Percentiles rank a stretch among this genome's conserved stretches.
These are phyloP conservation scores for Anguilla pacifica DNA, from an alignment of 2,797 vertebrate genomes.

Conservation along the genomic window DNA sequence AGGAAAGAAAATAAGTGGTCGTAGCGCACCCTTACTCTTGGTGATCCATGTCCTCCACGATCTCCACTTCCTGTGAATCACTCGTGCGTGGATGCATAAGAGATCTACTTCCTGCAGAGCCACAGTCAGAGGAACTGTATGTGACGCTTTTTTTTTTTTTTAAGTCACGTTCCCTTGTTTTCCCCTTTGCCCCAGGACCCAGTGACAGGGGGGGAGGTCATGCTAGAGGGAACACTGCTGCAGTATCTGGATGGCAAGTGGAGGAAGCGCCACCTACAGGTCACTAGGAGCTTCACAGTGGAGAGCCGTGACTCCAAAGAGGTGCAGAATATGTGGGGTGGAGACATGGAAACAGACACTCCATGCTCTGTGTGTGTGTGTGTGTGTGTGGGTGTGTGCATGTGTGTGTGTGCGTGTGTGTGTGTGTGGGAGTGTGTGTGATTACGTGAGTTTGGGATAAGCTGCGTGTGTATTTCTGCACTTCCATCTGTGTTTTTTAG, in stretches of 20 bases:
- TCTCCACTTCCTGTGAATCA: neutral
- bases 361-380: neutral
- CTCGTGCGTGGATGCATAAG: no score
- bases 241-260: slow-evolving; percentile 43
- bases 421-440: no score
- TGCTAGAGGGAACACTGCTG: slow-evolving; percentile 51
- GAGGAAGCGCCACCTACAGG: slow-evolving; percentile 57
- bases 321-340: slow-evolving; percentile 36
- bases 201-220: slow-evolving; percentile 40
- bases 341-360: neutral
- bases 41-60: neutral
- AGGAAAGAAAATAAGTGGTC: no score
- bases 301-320: slow-evolving; percentile 55
- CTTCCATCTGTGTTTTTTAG: no score
- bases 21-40: no score
- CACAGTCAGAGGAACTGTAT: no score
- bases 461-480: neutral
- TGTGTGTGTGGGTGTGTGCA: neutral
- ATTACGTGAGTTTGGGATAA: neutral
- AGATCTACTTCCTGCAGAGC: neutral
- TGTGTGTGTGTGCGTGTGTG: no score
- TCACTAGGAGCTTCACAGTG: slow-evolving; percentile 50
- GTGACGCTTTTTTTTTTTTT: no score
- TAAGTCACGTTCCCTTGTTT: neutral
- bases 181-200: slow-evolving; percentile 26